Percentiles rank a stretch among this genome's conserved stretches.
These are phyloP conservation scores for Stichodactyla mertensii DNA, from an alignment of 64 coral and sea anemone species.

Conservation along the genomic window DNA sequence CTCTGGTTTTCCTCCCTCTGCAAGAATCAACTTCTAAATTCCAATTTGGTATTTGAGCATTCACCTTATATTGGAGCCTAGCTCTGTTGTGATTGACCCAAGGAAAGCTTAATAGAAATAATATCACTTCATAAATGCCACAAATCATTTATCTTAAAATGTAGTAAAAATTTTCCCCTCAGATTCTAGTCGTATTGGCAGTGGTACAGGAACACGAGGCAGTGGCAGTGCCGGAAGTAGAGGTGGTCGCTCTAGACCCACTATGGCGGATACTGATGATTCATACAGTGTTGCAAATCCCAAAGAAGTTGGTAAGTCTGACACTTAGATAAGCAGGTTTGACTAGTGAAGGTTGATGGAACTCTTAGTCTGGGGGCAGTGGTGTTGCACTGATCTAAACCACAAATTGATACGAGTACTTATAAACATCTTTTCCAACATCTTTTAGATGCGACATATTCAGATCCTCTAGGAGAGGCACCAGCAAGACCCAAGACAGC, in stretches of 20 bases:
- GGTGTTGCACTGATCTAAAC: too few relatives aligned
- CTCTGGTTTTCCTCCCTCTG: too few relatives aligned
- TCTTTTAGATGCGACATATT: constrained; percentile 82
- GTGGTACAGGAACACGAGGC: constrained; percentile 53
- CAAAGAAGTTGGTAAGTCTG: constrained; percentile 87
- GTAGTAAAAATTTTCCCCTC: not conserved
- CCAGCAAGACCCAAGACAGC: constrained; percentile 96
- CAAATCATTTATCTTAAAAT: too few relatives aligned
- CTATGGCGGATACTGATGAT: constrained; percentile 51
- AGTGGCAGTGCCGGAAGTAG: constrained; percentile 46
- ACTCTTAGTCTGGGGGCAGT: too few relatives aligned
- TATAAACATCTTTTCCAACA: not conserved
- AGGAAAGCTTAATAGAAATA: too few relatives aligned
- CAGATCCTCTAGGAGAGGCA: constrained; percentile 91
- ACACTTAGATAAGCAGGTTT: not conserved
- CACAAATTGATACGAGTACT: not conserved
- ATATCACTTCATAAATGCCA: too few relatives aligned
- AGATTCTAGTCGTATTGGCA: constrained; percentile 76
- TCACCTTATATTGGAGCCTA: too few relatives aligned
- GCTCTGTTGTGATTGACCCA: too few relatives aligned
- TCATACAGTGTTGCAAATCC: constrained; percentile 41
- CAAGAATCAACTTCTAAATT: too few relatives aligned
- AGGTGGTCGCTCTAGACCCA: constrained; percentile 32
- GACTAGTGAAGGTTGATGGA: not conserved
- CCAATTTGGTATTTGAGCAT: too few relatives aligned